These are phyloP conservation scores for Eulemur rufifrons DNA, from an alignment of 2,113 vertebrate species.

Conservation along the genomic window DNA sequence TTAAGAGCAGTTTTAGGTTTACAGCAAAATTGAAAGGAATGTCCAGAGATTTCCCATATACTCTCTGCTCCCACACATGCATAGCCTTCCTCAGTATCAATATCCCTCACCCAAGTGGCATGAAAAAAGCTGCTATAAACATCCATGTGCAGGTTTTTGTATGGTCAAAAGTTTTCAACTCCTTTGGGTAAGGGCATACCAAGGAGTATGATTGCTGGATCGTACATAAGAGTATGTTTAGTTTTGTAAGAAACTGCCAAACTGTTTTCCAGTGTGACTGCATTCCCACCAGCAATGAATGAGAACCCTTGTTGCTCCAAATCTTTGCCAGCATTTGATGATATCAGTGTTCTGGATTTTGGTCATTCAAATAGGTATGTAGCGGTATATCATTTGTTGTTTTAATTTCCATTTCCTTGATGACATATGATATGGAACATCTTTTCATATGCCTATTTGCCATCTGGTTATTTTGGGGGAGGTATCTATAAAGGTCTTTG, in stretches of 20 bases:
- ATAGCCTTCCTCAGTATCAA: neutral
- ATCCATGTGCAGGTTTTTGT: neutral
- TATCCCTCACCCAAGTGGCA: neutral
- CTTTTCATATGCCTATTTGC: neutral
- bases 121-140: neutral
- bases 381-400: neutral
- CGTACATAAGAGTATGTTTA: neutral
- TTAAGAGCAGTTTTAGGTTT: neutral
- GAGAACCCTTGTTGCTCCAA: neutral
- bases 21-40: neutral
- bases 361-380: neutral
- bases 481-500: neutral
- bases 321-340: neutral
- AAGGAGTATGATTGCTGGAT: neutral
- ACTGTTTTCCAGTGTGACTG: neutral
- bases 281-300: neutral
- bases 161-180: neutral
- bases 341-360: slow-evolving; percentile 11
- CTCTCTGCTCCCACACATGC: neutral
- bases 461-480: neutral
- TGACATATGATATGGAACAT: neutral
- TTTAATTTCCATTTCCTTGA: neutral
- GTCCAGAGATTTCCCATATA: neutral
- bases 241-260: neutral
- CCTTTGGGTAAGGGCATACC: neutral